phyloP scores from a whole-genome alignment of 2,113 vertebrate genomes.

The Heterotis niloticus region DNA sequence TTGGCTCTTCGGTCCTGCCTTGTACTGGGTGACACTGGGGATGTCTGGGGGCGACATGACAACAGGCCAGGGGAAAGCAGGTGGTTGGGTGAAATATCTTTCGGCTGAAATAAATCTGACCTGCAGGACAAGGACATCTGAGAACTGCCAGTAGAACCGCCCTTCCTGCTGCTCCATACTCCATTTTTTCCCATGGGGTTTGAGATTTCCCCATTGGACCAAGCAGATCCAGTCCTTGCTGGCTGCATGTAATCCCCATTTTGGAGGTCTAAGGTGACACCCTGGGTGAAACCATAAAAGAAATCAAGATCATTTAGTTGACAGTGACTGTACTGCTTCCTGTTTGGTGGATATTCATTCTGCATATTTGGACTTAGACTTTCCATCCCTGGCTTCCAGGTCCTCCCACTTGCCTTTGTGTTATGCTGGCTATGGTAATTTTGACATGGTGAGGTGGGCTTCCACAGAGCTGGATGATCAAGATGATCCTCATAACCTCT shows the following conservation, averaged over 20 bases:
- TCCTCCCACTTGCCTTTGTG: conserved; percentile 35
- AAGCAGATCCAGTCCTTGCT: accelerated
- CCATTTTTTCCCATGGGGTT: not conserved
- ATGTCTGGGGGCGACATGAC: conserved; percentile 35
- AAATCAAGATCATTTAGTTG: conserved; percentile 29
- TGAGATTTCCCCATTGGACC: conserved; percentile 41
- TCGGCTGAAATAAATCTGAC: conserved; percentile 1
- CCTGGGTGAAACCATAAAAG: conserved; percentile 26
- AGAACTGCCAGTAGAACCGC: not conserved
- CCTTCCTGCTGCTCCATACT: not conserved
- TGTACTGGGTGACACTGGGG: conserved; percentile 20
- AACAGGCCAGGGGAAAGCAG: conserved; percentile 22
- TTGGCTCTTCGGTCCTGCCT: conserved; percentile 38
- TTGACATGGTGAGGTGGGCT: not conserved
- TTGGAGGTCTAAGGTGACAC: conserved; percentile 16
- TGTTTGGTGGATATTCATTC: conserved; percentile 21
- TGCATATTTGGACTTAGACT: conserved; percentile 21
- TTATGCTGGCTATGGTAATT: conserved; percentile 28
- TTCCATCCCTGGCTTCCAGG: conserved; percentile 30
- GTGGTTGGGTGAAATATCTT: conserved; percentile 12
- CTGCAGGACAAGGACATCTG: conserved; percentile 25
- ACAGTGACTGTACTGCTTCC: conserved; percentile 33
- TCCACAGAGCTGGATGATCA: conserved; percentile 26
- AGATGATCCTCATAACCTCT: conserved; percentile 27
- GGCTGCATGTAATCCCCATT: conserved; percentile 35